Conservation (phyloP, 1,140 invertebrate species). For the Pantala flavescens region DNA sequence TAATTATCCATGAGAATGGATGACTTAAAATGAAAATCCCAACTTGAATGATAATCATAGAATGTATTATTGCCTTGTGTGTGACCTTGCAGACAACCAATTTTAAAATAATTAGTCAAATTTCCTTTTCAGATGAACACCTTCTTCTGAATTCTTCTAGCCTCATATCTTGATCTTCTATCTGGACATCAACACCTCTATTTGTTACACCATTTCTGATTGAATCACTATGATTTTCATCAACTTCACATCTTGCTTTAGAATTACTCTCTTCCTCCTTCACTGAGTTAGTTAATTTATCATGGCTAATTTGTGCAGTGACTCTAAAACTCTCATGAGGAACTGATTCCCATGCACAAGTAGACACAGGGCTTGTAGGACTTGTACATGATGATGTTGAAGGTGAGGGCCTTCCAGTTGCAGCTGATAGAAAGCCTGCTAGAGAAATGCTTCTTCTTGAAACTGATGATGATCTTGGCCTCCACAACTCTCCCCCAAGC, state of each 20-base stretch:
- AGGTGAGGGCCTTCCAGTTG: background rate
- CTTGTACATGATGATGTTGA: background rate
- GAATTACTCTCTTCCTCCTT: background rate
- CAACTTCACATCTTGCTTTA: background rate
- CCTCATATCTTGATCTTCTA: background rate
- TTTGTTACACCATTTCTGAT: too few species aligned
- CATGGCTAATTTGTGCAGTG: background rate
- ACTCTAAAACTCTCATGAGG: background rate
- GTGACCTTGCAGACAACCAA: background rate
- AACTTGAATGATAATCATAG: background rate
- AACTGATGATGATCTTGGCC: constrained; percentile 24
- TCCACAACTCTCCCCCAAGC: constrained; percentile 31
- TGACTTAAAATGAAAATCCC: background rate
- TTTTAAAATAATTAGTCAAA: background rate
- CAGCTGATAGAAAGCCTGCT: background rate
- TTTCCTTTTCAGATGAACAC: background rate
- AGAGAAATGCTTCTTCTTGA: background rate
- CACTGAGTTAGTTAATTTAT: background rate
- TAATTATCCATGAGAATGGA: background rate
- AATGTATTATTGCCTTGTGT: background rate
- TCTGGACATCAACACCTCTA: background rate
- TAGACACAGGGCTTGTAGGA: background rate
- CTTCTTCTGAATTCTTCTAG: background rate
- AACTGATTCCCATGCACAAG: background rate
- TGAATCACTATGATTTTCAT: background rate